Conservation (phyloP, 1,140 invertebrate species). For the Drosophila miranda region DNA sequence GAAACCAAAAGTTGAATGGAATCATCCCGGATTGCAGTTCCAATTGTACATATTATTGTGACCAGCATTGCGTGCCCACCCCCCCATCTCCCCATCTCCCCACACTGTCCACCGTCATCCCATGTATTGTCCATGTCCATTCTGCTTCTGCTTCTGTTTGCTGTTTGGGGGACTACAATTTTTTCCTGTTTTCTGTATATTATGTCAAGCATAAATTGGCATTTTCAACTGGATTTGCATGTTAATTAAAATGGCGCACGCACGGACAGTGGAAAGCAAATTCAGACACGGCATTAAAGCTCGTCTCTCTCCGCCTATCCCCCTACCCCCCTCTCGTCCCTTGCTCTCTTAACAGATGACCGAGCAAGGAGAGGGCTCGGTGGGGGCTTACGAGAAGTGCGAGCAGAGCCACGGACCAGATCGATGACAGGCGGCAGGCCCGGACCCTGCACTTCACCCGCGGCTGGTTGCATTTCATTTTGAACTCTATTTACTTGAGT, state of each 20-base stretch:
- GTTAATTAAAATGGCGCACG: slow-evolving; percentile 77
- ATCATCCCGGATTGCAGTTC: slow-evolving; percentile 28
- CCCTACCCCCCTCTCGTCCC: slow-evolving; percentile 22
- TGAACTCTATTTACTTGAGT: slow-evolving; percentile 80
- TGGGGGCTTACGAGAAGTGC: not conserved
- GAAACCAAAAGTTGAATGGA: slow-evolving; percentile 39
- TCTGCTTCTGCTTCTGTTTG: slow-evolving; percentile 32
- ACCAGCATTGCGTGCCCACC: slow-evolving; percentile 20
- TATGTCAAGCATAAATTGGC: slow-evolving; percentile 80
- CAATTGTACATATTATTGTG: slow-evolving; percentile 41
- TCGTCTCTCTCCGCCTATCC: slow-evolving; percentile 14
- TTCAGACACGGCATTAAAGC: slow-evolving; percentile 72
- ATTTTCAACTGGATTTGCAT: slow-evolving; percentile 80
- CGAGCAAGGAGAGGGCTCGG: slow-evolving; percentile 44
- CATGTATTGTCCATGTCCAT: not conserved
- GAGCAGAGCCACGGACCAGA: slow-evolving; percentile 32
- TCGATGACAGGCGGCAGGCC: slow-evolving; percentile 63
- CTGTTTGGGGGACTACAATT: slow-evolving; percentile 15
- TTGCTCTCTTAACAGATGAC: slow-evolving; percentile 47
- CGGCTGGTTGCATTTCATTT: slow-evolving; percentile 74
- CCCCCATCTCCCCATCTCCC: too few species aligned
- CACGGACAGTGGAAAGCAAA: slow-evolving; percentile 78
- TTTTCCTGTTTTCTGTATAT: slow-evolving; percentile 58
- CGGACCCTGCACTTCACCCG: slow-evolving; percentile 59
- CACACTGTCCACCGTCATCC: not conserved